Conservation (phyloP, 2,797 vertebrate genomes). For the Psittacula derbiana region DNA sequence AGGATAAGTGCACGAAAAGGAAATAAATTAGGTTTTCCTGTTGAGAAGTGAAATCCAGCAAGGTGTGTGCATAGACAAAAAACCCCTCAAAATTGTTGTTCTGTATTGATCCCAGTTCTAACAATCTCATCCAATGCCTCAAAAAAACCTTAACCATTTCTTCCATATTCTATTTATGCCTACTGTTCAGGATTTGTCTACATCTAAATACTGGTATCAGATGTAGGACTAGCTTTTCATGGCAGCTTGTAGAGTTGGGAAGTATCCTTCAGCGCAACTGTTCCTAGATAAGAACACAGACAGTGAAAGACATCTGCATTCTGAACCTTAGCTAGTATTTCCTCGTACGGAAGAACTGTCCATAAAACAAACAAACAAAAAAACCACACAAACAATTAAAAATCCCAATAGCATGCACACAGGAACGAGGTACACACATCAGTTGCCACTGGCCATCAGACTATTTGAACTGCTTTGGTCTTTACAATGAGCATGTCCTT, state of each 20-base stretch:
- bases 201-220: not conserved
- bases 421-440: not conserved
- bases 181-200: not conserved
- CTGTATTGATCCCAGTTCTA: not conserved
- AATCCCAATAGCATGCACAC: not conserved
- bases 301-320: not conserved
- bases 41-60: not conserved
- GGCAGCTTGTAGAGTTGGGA: not conserved
- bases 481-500: not conserved
- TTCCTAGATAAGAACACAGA: not conserved
- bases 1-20: not conserved
- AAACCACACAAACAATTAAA: not conserved
- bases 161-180: not conserved
- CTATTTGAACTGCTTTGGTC: not conserved
- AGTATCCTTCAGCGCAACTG: not conserved
- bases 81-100: not conserved
- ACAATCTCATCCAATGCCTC: not conserved
- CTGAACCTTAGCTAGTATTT: not conserved
- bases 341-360: not conserved
- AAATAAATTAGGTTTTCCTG: not conserved
- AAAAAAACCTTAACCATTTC: not conserved
- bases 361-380: not conserved
- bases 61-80: not conserved
- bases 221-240: not conserved
- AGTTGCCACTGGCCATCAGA: not conserved